Evolutionary conservation across 2,113 vertebrate species (phyloP).

Genomic region (Bufo bufo): DNA sequence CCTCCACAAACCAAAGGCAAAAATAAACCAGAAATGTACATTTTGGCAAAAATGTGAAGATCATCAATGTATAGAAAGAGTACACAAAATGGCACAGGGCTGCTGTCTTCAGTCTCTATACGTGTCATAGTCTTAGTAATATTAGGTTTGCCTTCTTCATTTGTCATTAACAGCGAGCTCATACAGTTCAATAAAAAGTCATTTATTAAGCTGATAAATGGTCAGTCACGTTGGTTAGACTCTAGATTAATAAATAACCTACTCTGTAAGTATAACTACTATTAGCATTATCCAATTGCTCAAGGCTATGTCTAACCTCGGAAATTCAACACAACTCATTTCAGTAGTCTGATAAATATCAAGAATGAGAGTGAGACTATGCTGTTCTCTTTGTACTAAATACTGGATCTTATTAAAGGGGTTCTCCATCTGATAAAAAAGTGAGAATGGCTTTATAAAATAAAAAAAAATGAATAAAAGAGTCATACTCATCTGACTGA

Average conservation of each 20-base stretch:
- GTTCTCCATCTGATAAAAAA: too few species aligned
- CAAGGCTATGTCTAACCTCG: neutral
- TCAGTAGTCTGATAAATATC: neutral
- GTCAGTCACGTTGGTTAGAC: neutral
- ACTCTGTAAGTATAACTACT: neutral
- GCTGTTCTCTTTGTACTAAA: neutral
- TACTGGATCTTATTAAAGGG: neutral
- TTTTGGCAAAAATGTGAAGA: neutral
- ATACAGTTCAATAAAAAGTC: slow-evolving; percentile 10
- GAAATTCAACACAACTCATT: neutral
- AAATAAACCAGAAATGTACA: neutral
- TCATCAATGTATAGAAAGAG: neutral
- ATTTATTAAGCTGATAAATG: slow-evolving; percentile 29
- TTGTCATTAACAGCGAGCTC: neutral
- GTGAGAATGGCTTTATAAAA: neutral
- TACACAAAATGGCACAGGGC: too few species aligned
- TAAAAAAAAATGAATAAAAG: too few species aligned
- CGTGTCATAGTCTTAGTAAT: too few species aligned
- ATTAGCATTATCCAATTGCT: neutral
- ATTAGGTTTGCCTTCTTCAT: neutral
- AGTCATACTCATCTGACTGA: too few species aligned
- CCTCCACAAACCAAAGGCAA: neutral
- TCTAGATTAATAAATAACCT: slow-evolving; percentile 4
- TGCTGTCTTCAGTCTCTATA: too few species aligned
- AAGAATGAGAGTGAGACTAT: neutral